Percentiles rank a stretch among this genome's conserved stretches.
phyloP scores from a whole-genome alignment of 2,797 vertebrate species.

The Tragelaphus eurycerus region DNA sequence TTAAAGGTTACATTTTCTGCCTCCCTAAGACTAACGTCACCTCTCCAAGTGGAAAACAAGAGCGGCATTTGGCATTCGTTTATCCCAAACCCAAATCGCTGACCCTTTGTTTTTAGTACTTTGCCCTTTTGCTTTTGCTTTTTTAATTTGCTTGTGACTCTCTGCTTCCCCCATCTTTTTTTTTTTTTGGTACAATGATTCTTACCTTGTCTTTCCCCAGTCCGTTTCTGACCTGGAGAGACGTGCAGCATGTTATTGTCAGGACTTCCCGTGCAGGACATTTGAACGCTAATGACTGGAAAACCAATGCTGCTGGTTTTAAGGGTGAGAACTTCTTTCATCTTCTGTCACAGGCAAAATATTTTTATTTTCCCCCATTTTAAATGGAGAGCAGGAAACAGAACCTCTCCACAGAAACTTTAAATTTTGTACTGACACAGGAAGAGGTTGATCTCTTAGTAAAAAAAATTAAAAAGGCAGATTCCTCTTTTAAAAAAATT shows the following conservation, averaged over 20 bases:
- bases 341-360: slow-evolving; percentile 75
- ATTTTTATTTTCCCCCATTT: slow-evolving; percentile 77
- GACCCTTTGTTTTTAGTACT: slow-evolving; percentile 71
- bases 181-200: slow-evolving; percentile 74
- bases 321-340: slow-evolving; percentile 90
- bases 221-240: slow-evolving; percentile 95
- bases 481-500: slow-evolving; percentile 14
- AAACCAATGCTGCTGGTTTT: slow-evolving; percentile 98
- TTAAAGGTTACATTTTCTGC: slow-evolving; percentile 37
- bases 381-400: slow-evolving; percentile 72
- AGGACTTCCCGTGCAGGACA: slow-evolving; percentile 97
- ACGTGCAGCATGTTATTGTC: slow-evolving; percentile 98
- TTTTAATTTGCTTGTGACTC: slow-evolving; percentile 80
- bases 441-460: slow-evolving; percentile 54
- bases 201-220: slow-evolving; percentile 85
- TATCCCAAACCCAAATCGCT: slow-evolving; percentile 51
- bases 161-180: slow-evolving; percentile 76
- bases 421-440: slow-evolving; percentile 47
- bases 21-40: slow-evolving; percentile 29
- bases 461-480: neutral
- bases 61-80: slow-evolving; percentile 62
- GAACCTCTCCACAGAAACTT: slow-evolving; percentile 46
- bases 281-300: slow-evolving; percentile 98
- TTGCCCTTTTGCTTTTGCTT: slow-evolving; percentile 78
- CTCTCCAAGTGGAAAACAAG: slow-evolving; percentile 49